Base-by-base conservation (phyloP, 1,140 invertebrate genomes). In the Streblospio benedicti region DNA sequence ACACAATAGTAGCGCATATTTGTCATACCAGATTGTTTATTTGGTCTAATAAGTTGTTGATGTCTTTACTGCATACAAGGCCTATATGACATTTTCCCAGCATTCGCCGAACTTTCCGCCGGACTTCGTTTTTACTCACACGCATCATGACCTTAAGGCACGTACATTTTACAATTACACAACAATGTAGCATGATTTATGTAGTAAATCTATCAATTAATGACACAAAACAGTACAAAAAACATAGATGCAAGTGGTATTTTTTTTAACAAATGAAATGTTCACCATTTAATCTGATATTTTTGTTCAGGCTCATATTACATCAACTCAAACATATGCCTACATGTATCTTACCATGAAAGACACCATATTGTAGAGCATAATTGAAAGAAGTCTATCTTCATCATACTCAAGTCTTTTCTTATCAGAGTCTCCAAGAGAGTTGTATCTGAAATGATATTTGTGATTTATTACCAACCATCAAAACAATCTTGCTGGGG, bases 31-130 rank as follows among this genome's bases (percentile, higher is more conserved):
- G 81, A 79, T 93, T 90, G 66, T 89, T 85, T 57, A 99, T 88
- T 76, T 96, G 89, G 76, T 99, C 96, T 4, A 99, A 82, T 4
- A 99, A 82, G 73, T 91, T 87, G 78, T 99, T 97, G 6, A 99
- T 88, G 79, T 98, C 93, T 74, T 97, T 91, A 65, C 93, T 97
- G 76, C 97, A 96, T 0, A 93, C 87, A 14, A 99, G 81, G 6
- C 96, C 94, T 69, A 99, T 97, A 71, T 99, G 97, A 76, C 93
- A 97, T 76, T 98, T 99, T 1, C 94, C 96, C 1, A 99, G 80
- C 49, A 99, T 75, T 35, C 96, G 83, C 27, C 95, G 83, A n/a
- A 94, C 84, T 82, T 98, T 98, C 52, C 90, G 85, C 67, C 90
- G 87, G 27, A 97, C 81, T 68, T 94, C 90, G 32, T 85, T 83